Evolutionary conservation across 1,140 invertebrate genomes (phyloP).

Genomic region (Polypedilum vanderplanki): DNA sequence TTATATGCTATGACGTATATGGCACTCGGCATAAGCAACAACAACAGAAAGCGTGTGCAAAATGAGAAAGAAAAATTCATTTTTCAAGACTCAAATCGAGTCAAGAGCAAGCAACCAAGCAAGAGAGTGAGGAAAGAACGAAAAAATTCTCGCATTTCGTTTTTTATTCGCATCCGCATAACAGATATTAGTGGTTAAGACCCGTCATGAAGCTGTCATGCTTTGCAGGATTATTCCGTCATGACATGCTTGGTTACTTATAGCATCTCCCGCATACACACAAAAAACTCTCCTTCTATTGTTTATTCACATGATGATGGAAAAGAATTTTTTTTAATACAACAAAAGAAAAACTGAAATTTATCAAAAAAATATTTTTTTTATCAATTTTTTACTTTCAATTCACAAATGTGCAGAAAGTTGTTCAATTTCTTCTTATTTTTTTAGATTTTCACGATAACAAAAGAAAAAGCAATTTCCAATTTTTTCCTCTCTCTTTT

Average conservation of each 20-base stretch:
- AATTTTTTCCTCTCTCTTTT: slow-evolving; percentile 6
- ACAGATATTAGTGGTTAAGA: slow-evolving; percentile 18
- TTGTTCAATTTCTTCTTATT: slow-evolving; percentile 3
- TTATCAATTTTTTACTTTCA: not conserved
- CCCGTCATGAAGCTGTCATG: slow-evolving; percentile 15
- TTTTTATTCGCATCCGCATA: not conserved
- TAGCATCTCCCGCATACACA: not conserved
- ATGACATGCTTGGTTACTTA: slow-evolving; percentile 17
- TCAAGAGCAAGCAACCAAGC: not conserved
- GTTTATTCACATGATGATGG: slow-evolving; percentile 17
- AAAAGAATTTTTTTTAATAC: slow-evolving; percentile 14
- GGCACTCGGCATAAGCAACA: slow-evolving; percentile 17
- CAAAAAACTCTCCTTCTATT: not conserved
- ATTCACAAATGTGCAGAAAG: not conserved
- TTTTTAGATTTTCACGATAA: not conserved
- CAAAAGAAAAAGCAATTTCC: slow-evolving; percentile 15
- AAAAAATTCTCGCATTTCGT: not conserved
- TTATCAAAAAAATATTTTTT: slow-evolving; percentile 1
- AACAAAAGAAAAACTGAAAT: not conserved
- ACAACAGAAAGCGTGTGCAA: not conserved
- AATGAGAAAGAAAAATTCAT: not conserved
- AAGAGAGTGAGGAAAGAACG: not conserved
- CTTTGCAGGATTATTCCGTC: slow-evolving; percentile 9
- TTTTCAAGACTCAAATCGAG: not conserved
- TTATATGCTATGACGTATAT: slow-evolving; percentile 22